These are phyloP conservation scores for Theonella swinhoei DNA, from an alignment of 37 sponge, comb jelly and placozoan species.

Conservation along the genomic window DNA sequence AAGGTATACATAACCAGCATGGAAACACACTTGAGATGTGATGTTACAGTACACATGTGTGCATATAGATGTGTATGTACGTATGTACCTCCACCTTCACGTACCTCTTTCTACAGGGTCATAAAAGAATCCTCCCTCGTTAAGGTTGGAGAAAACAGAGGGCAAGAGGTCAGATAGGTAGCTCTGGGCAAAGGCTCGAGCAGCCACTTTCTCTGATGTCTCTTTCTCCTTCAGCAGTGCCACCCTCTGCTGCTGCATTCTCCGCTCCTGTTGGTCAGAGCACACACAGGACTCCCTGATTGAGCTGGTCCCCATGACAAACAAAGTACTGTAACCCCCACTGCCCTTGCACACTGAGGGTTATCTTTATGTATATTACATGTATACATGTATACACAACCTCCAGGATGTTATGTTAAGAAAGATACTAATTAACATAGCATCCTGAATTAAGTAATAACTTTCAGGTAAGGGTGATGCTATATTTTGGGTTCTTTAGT, in stretches of 20 bases:
- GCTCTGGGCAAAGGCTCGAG: conserved; percentile 97
- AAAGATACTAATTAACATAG: too few relatives aligned
- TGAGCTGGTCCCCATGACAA: too few relatives aligned
- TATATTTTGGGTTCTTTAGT: too few relatives aligned
- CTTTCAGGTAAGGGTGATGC: too few relatives aligned
- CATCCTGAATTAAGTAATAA: too few relatives aligned
- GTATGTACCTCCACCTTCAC: too few relatives aligned
- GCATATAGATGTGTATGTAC: not conserved
- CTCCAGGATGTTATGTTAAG: too few relatives aligned
- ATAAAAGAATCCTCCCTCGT: conserved; percentile 90
- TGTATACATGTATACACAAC: not conserved
- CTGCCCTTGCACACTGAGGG: too few relatives aligned
- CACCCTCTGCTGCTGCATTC: conserved; percentile 90
- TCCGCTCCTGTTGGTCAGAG: conserved; percentile 73
- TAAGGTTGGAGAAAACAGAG: conserved; percentile 92
- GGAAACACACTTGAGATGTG: conserved; percentile 4
- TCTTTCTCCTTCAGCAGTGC: conserved; percentile 91
- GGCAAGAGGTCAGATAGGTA: conserved; percentile 95
- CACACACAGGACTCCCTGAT: too few relatives aligned
- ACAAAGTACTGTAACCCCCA: too few relatives aligned
- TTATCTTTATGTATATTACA: not conserved
- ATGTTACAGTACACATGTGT: not conserved
- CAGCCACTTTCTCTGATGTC: conserved; percentile 95
- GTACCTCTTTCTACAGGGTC: conserved; percentile 93
- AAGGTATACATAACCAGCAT: too few relatives aligned